phyloP scores from a whole-genome alignment of 2,113 vertebrate genomes.

The Meles meles region DNA sequence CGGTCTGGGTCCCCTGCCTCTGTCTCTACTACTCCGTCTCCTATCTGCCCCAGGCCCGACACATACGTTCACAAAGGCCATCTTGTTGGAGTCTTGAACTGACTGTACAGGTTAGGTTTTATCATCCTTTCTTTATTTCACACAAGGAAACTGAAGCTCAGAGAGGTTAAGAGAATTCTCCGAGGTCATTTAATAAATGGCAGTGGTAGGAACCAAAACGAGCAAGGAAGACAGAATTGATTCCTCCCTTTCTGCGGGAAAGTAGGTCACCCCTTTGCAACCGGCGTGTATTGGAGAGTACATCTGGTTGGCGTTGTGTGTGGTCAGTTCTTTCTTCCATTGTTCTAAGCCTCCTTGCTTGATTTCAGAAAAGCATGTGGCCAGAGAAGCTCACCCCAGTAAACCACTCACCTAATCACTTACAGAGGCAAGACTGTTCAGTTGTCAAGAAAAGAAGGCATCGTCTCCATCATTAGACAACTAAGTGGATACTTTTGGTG shows the following conservation, averaged over 20 bases:
- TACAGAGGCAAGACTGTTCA: background rate
- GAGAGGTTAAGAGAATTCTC: background rate
- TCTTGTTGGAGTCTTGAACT: background rate
- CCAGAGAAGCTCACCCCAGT: conserved; percentile 18
- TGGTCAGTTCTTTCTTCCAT: conserved; percentile 68
- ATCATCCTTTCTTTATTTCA: background rate
- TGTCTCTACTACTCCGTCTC: background rate
- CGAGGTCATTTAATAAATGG: conserved; percentile 11
- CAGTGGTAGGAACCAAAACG: background rate
- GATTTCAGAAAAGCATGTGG: conserved; percentile 44
- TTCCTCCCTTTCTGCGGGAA: conserved; percentile 72
- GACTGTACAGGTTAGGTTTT: background rate
- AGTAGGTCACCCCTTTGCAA: conserved; percentile 78
- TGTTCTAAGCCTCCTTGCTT: conserved; percentile 33
- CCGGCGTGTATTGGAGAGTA: conserved; percentile 71
- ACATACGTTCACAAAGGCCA: background rate
- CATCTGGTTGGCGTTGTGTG: conserved; percentile 48
- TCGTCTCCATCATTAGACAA: conserved; percentile 31
- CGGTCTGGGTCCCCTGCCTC: background rate
- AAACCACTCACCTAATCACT: background rate
- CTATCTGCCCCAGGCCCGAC: background rate
- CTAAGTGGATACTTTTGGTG: background rate
- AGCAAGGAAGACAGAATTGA: background rate
- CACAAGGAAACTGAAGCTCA: background rate
- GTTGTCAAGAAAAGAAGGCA: conserved; percentile 12